Conservation (phyloP, 2,888 invertebrate genomes). For the Cerceris rybyensis region DNA sequence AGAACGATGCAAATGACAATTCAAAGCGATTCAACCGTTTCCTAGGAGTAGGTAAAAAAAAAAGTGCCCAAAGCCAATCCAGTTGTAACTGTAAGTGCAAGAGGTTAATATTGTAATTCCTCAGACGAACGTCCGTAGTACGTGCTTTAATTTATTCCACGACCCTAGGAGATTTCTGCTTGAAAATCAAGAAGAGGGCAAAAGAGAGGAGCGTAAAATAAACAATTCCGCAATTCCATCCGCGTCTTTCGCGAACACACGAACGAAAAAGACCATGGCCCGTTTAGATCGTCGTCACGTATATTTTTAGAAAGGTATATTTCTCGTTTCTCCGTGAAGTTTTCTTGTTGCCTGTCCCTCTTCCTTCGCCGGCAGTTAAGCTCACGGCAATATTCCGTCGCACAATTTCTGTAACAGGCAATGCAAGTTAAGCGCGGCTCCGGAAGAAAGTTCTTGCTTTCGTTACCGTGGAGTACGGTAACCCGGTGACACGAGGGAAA, state of each 20-base stretch:
- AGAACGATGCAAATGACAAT: too few relatives aligned
- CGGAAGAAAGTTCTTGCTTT: conserved; percentile 52
- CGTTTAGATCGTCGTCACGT: conserved; percentile 35
- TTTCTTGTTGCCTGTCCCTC: conserved; percentile 41
- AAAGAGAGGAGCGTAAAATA: neutral
- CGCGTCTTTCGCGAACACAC: conserved; percentile 12
- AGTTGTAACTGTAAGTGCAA: too few relatives aligned
- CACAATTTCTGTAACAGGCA: conserved; percentile 47
- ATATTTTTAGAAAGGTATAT: conserved; percentile 29
- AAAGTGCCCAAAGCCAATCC: too few relatives aligned
- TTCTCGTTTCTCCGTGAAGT: conserved; percentile 31
- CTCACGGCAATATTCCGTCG: conserved; percentile 46
- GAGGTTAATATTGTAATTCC: too few relatives aligned
- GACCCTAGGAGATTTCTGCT: neutral
- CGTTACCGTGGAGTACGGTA: conserved; percentile 46
- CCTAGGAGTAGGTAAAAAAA: neutral
- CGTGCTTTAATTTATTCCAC: neutral
- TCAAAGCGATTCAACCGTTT: too few relatives aligned
- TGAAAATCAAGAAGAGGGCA: neutral
- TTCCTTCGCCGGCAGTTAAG: conserved; percentile 41
- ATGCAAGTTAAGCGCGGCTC: conserved; percentile 35
- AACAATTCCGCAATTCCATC: neutral
- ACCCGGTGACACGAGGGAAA: conserved; percentile 57
- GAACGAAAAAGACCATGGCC: conserved; percentile 16
- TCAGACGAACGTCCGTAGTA: neutral